A percentile compares a stretch with the other conserved stretches of the same genome.
Evolutionary conservation across 2,888 invertebrate genomes (phyloP).

Genomic region (Calliopum simillimum): DNA sequence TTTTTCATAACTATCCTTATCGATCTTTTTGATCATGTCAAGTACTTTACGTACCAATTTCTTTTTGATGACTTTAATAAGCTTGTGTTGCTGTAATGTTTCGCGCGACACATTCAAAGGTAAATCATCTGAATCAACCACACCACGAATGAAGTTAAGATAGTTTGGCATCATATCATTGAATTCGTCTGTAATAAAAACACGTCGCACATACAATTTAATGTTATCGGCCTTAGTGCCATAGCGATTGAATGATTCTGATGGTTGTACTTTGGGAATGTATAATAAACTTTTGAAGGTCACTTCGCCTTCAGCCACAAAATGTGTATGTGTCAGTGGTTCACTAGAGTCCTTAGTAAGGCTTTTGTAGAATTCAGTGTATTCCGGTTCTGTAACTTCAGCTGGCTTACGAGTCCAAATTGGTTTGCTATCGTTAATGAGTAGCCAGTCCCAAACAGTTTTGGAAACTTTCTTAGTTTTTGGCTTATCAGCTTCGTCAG

Average conservation of each 20-base stretch:
- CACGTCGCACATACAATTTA: constrained; percentile 96
- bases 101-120: constrained; percentile 98
- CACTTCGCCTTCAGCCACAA: constrained; percentile 99
- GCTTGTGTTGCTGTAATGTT: constrained; percentile 97
- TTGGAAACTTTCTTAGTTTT: constrained; percentile 92
- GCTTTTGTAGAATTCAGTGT: constrained; percentile 94
- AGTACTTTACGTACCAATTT: constrained; percentile 96
- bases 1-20: constrained; percentile 86
- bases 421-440: constrained; percentile 96
- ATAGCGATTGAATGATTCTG: constrained; percentile 95
- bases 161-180: constrained; percentile 99
- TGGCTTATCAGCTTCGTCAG: constrained; percentile 72
- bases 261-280: constrained; percentile 90
- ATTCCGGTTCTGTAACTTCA: constrained; percentile 90
- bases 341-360: constrained; percentile 90
- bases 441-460: constrained; percentile 98
- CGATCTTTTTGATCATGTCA: constrained; percentile 98
- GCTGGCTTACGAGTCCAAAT: constrained; percentile 95
- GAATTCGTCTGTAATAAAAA: constrained; percentile 99
- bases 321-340: constrained; percentile 88
- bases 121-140: constrained; percentile 98
- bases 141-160: constrained; percentile 93
- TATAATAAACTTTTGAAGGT: constrained; percentile 97
- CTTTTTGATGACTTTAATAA: constrained; percentile 99
- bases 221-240: constrained; percentile 95